Base-by-base conservation (phyloP, 1,140 invertebrate species). In the Cecropterus lyciades region DNA sequence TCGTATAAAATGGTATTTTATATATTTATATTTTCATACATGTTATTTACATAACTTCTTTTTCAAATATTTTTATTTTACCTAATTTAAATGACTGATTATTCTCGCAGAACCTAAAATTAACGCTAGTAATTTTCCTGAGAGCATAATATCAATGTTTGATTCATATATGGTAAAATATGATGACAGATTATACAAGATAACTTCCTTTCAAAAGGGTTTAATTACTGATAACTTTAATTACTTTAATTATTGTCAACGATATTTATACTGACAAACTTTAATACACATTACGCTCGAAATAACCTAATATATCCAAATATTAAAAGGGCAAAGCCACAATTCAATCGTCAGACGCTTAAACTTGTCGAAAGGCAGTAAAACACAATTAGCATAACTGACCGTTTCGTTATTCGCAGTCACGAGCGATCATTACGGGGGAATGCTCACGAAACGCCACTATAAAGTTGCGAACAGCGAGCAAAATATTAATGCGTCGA, bases 331-430 rank as follows among this genome's bases (percentile, higher is more conserved):
- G 15, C 52, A 40, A 40, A 33, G 27, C 30, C 52, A 40, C 37
- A 40, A 55, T 55, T 55, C 14, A 55, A 40, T 55, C 52, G 52
- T 40, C 52, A 40, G 52, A 9, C 37, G 52, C 52, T 55, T 20
- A 55, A 55, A 27, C 33, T 55, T 16, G 33, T 42, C 30, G 52
- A 33, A 17, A 55, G 40, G 52, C 33, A 55, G 51, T 42, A 55
- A 55, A 55, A 55, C 52, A 55, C 52, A 55, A 55, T 55, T 55
- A 55, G 52, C 52, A 55, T 55, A 55, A 55, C 52, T 55, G 52
- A 55, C 33, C 60, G 51, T 70, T 66, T 48, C 62, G 63, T 70
- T 67, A 64, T 67, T 67, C 69, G 51, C 59, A 51, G 64, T 70
- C 69, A 67, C 64, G 69, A 62, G 10, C 57, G 13, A 59, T 67